Base-by-base conservation (phyloP, 2,797 vertebrate genomes). In the Nyctibius grandis region DNA sequence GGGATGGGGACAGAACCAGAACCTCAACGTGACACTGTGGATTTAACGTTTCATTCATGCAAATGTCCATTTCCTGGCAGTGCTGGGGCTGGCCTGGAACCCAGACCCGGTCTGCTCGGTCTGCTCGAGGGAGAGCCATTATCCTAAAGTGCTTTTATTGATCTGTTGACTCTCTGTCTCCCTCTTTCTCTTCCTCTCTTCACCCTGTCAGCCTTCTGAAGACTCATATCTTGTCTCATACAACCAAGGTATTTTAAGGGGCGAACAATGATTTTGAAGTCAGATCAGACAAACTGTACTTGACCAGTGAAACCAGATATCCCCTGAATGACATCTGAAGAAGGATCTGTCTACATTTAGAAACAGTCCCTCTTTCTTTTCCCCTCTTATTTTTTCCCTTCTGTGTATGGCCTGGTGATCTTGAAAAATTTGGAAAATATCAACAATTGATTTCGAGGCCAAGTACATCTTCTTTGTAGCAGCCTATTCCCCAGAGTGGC, bases 131-230 rank as follows among this genome's bases (percentile, higher is more conserved):
- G 95, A 84, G 78, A 94, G 97, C 97, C 98, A 98, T 98, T 98
- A 98, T 96, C 96, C 97, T 98, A 98, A 98, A 98, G 98, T 98
- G 98, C 95, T 98, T 98, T 98, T 98, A 98, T 98, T 97, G 98
- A 98, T 98, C 97, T 97, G 97, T 98, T 97, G 97, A 95, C 94
- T 98, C 97, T 97, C 94, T 85, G 96, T 97, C 97, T 98, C 96
- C 93, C 83, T 97, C 95, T 48, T 97, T 95, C 85, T 89, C 91
- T 91, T 95, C 76, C 96, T 94, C 88, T 94, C 82, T 60, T 91
- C 60, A 42, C 90, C 85, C 93, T 59, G 77, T 54, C 50, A 91
- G 72, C 90, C 56, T 97, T 74, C 88, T 70, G 73, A 93, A 96
- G 78, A 79, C 86, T 97, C 84, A 4, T 63, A 59, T 95, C 96